A percentile compares a stretch with the other conserved stretches of the same genome.
Evolutionary conservation across 1,140 invertebrate genomes (phyloP).

Genomic region (Lysiphlebus fabarum): DNA sequence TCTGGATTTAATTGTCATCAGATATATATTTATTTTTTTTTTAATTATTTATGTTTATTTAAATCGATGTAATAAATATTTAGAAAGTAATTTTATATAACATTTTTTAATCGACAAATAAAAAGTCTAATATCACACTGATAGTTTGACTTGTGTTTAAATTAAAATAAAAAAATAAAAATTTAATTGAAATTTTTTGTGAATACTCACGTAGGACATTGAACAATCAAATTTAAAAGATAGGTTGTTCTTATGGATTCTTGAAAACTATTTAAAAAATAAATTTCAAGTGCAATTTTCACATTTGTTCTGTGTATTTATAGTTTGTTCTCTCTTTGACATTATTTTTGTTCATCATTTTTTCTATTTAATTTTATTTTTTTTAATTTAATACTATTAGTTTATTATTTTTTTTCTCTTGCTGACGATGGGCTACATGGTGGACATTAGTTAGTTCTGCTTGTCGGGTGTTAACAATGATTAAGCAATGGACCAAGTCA

Average conservation of each 20-base stretch:
- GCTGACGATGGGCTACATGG: no score
- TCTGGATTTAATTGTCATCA: not conserved
- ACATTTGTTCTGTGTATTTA: slow-evolving; percentile 4
- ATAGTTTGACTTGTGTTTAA: not conserved
- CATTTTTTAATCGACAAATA: no score
- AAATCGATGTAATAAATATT: not conserved
- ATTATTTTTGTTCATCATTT: no score
- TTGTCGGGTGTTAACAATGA: slow-evolving; percentile 25
- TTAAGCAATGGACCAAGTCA: slow-evolving; percentile 23
- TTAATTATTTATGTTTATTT: not conserved
- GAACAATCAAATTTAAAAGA: slow-evolving; percentile 13
- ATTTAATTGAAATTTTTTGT: slow-evolving; percentile 27
- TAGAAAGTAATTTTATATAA: no score
- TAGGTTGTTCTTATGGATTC: slow-evolving; percentile 6
- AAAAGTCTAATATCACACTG: no score
- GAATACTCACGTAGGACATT: slow-evolving; percentile 23
- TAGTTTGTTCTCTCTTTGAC: no score
- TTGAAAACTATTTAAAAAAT: slow-evolving; percentile 18
- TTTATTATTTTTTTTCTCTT: no score
- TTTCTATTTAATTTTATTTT: no score
- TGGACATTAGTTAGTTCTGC: not conserved
- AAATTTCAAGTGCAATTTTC: slow-evolving; percentile 24
- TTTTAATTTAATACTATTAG: no score
- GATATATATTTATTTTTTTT: not conserved
- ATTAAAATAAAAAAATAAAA: slow-evolving; percentile 18